These are phyloP conservation scores for Agriopis leucophaearia DNA, from an alignment of 2,888 invertebrate species.

Conservation along the genomic window DNA sequence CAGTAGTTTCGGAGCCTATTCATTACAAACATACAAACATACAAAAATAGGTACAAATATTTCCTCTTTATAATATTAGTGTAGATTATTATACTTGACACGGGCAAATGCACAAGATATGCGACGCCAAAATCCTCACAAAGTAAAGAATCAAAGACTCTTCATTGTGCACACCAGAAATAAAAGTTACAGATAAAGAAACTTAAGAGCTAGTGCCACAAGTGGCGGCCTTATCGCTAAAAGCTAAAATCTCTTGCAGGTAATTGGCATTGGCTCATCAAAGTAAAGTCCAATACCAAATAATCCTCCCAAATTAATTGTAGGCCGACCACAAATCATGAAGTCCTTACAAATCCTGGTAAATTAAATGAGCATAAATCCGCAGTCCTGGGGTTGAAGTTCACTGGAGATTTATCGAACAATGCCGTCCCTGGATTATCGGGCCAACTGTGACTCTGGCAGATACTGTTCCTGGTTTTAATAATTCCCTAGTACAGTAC, in stretches of 20 bases:
- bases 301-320: constrained; percentile 14
- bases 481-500: neutral
- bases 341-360: constrained; percentile 54
- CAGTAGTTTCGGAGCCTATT: no score
- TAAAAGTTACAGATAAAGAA: no score
- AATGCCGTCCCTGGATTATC: constrained; percentile 53
- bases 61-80: no score
- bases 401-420: constrained; percentile 67
- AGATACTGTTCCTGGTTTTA: neutral
- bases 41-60: no score
- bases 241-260: neutral
- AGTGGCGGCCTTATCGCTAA: neutral
- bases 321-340: constrained; percentile 30
- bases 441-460: constrained; percentile 42
- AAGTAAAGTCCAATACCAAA: neutral
- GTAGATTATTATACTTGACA: no score
- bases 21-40: no score
- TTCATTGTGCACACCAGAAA: no score
- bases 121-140: no score
- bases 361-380: constrained; percentile 69
- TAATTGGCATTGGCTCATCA: neutral
- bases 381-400: constrained; percentile 51
- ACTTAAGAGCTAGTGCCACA: no score
- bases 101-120: no score
- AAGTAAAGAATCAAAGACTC: no score